These are phyloP conservation scores for Gambusia affinis DNA, from an alignment of 2,113 vertebrate genomes.

Conservation along the genomic window DNA sequence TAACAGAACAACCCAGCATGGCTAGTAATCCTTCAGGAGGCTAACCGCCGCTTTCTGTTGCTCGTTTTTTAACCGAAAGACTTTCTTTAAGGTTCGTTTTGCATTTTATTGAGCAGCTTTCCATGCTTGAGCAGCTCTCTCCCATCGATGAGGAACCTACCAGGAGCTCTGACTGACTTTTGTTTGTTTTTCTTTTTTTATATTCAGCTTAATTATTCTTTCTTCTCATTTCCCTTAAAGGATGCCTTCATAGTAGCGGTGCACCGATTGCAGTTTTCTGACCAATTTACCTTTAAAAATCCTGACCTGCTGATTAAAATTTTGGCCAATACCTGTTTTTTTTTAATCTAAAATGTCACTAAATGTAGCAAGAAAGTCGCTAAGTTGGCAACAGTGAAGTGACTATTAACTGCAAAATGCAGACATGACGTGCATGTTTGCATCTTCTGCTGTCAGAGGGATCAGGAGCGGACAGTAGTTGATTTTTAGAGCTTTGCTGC, in stretches of 20 bases:
- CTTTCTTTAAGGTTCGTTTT: conserved; percentile 31
- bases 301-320: too few relatives aligned
- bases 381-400: too few relatives aligned
- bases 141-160: conserved; percentile 45
- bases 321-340: too few relatives aligned
- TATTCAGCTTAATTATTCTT: conserved; percentile 49
- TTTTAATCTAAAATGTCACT: too few relatives aligned
- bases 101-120: conserved; percentile 41
- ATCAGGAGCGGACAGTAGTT: too few relatives aligned
- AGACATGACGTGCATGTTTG: too few relatives aligned
- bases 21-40: conserved; percentile 46
- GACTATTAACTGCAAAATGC: too few relatives aligned
- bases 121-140: conserved; percentile 48
- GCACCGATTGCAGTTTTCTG: too few relatives aligned
- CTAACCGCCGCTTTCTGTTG: conserved; percentile 45
- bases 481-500: too few relatives aligned
- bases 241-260: conserved; percentile 52
- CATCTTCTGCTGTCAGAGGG: too few relatives aligned
- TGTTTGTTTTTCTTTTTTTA: conserved; percentile 43
- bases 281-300: too few relatives aligned
- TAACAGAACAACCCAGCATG: conserved; percentile 68
- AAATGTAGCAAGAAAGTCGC: too few relatives aligned
- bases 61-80: conserved; percentile 34
- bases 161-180: conserved; percentile 9
- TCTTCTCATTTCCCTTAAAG: conserved; percentile 48